phyloP scores from a whole-genome alignment of 2,797 vertebrate genomes.

The Artibeus lituratus region DNA sequence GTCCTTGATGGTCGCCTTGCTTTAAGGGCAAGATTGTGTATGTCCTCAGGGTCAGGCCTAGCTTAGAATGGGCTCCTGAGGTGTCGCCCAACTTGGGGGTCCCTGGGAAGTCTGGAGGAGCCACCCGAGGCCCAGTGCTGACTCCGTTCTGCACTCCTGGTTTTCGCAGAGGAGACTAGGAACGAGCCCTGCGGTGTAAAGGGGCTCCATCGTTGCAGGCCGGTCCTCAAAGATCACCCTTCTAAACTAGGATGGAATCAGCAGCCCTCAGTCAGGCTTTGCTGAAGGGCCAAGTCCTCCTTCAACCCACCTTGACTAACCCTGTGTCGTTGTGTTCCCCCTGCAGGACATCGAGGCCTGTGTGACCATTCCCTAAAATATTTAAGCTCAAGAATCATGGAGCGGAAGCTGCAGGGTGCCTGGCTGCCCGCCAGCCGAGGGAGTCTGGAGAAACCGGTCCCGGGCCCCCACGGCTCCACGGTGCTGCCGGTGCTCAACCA shows the following conservation, averaged over 20 bases:
- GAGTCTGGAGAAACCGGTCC: slow-evolving; percentile 75
- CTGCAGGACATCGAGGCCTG: slow-evolving; percentile 80
- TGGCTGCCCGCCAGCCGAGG: slow-evolving; percentile 80
- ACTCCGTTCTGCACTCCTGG: background rate
- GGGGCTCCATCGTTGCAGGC: background rate
- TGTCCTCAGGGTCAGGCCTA: background rate
- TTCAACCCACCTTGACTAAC: background rate
- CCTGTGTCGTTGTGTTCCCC: background rate
- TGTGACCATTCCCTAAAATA: slow-evolving; percentile 78
- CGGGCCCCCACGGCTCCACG: slow-evolving; percentile 63
- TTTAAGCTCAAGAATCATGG: slow-evolving; percentile 76
- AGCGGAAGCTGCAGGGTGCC: slow-evolving; percentile 78
- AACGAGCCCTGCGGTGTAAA: background rate
- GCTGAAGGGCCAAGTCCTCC: background rate
- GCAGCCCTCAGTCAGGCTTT: background rate
- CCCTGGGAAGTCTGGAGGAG: background rate
- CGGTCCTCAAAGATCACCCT: background rate
- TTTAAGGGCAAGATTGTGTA: background rate
- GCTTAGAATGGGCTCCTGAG: background rate
- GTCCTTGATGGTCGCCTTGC: background rate
- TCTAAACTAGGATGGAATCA: background rate
- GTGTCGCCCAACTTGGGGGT: too few species aligned
- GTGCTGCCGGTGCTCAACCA: slow-evolving; percentile 74
- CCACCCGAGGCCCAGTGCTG: fast-evolving
- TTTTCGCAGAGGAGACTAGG: background rate